Percentiles rank a stretch among this genome's conserved stretches.
Conservation (phyloP, 2,113 vertebrate species). For the Caranx ignobilis region DNA sequence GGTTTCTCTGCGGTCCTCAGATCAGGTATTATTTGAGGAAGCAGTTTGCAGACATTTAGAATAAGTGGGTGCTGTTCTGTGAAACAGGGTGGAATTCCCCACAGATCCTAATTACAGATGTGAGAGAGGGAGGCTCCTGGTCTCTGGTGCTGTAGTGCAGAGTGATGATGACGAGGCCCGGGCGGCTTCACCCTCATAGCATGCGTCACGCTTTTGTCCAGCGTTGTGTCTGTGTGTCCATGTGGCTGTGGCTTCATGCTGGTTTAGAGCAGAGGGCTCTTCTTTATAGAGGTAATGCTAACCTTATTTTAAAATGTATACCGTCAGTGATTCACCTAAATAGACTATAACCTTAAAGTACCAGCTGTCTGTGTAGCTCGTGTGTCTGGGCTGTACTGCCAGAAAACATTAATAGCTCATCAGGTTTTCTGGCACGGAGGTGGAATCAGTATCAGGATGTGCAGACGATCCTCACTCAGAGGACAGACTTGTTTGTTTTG, state of each 20-base stretch:
- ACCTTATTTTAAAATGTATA: not conserved
- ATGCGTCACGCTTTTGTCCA: conserved; percentile 16
- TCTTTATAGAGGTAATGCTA: not conserved
- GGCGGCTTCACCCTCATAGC: conserved; percentile 10
- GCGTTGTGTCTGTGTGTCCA: not conserved
- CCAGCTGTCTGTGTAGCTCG: no score
- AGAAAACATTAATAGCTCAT: not conserved
- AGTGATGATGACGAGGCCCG: conserved; percentile 15
- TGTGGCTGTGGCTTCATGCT: not conserved
- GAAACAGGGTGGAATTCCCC: conserved; percentile 71
- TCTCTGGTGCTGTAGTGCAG: conserved; percentile 6
- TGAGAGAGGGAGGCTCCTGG: conserved; percentile 63
- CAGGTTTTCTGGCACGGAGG: not conserved
- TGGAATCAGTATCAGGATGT: no score
- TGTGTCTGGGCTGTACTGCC: not conserved
- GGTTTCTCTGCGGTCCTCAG: conserved; percentile 21
- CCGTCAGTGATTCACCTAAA: not conserved
- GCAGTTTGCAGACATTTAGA: conserved; percentile 29
- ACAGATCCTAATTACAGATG: conserved; percentile 71
- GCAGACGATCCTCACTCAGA: not conserved
- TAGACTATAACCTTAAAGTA: not conserved
- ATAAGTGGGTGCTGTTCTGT: conserved; percentile 30
- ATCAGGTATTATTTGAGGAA: conserved; percentile 49
- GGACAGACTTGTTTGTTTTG: not conserved
- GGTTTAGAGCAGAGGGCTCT: not conserved